phyloP scores from a whole-genome alignment of 2,113 vertebrate species.

The Podarcis raffonei region DNA sequence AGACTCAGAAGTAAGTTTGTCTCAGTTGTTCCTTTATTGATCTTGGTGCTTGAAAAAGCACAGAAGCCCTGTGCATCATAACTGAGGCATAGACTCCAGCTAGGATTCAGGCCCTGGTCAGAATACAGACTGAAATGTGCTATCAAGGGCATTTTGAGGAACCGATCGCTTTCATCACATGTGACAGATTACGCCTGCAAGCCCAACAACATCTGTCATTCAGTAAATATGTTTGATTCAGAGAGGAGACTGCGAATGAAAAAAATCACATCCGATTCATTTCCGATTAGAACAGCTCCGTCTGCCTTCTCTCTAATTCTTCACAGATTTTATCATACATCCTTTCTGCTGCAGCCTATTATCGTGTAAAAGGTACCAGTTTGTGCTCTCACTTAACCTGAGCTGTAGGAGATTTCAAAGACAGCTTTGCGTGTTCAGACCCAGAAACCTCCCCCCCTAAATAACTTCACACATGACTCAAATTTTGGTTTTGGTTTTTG shows the following conservation, averaged over 20 bases:
- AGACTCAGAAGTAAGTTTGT: neutral
- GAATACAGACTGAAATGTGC: neutral
- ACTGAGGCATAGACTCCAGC: neutral
- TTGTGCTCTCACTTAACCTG: neutral
- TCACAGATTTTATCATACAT: neutral
- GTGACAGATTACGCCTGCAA: neutral
- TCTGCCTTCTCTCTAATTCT: neutral
- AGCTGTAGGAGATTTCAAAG: neutral
- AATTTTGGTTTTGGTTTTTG: too few species aligned
- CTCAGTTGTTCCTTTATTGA: neutral
- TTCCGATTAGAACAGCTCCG: neutral
- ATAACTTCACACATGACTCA: too few species aligned
- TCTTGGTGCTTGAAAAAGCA: neutral
- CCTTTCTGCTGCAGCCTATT: neutral
- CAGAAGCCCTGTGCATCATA: neutral
- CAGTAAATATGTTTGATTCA: slow-evolving; percentile 3
- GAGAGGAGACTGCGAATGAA: neutral
- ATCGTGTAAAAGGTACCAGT: neutral
- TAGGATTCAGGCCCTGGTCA: too few species aligned
- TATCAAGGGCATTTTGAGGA: slow-evolving; percentile 6
- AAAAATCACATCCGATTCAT: neutral
- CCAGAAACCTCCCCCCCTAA: too few species aligned
- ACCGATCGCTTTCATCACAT: neutral
- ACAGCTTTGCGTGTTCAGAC: neutral
- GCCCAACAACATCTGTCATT: neutral